These are phyloP conservation scores for Amblyjoppa fuscipennis DNA, from an alignment of 2,888 invertebrate genomes.

Conservation along the genomic window DNA sequence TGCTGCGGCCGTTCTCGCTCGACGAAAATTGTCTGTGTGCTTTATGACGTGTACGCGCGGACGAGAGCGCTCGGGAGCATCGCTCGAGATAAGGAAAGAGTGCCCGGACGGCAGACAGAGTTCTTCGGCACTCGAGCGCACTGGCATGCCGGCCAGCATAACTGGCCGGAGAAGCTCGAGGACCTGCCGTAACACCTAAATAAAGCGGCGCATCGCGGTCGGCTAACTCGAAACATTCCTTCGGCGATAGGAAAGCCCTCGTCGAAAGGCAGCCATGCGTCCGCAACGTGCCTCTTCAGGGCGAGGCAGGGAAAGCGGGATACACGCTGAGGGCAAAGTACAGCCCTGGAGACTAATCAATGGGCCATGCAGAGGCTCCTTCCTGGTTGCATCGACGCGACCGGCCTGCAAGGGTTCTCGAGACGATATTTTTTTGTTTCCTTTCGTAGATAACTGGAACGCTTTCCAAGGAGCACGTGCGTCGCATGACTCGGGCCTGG, in stretches of 20 bases:
- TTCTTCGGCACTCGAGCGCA: conserved; percentile 44
- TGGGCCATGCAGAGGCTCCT: conserved; percentile 23
- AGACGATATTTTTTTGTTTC: conserved; percentile 2
- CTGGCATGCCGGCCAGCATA: background rate
- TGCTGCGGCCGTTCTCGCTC: conserved; percentile 35
- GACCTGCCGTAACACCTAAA: conserved; percentile 39
- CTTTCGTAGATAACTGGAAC: conserved; percentile 1
- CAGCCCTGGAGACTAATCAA: conserved; percentile 30
- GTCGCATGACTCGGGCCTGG: background rate
- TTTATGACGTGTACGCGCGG: conserved; percentile 1
- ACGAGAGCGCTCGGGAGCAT: conserved; percentile 14
- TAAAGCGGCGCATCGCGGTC: conserved; percentile 26
- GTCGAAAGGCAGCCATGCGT: background rate
- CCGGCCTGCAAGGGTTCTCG: conserved; percentile 7
- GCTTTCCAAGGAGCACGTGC: conserved; percentile 9
- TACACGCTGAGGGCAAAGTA: conserved; percentile 10
- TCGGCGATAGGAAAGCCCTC: conserved; percentile 28
- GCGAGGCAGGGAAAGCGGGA: background rate
- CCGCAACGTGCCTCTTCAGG: background rate
- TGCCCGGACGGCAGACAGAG: conserved; percentile 13
- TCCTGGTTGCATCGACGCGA: background rate
- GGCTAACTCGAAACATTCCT: conserved; percentile 49
- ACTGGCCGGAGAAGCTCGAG: conserved; percentile 23
- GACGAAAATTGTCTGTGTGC: conserved; percentile 24
- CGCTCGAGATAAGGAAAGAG: conserved; percentile 55